Evolutionary conservation across 2,797 vertebrate species (phyloP).

Genomic region (Limnodromus scolopaceus): DNA sequence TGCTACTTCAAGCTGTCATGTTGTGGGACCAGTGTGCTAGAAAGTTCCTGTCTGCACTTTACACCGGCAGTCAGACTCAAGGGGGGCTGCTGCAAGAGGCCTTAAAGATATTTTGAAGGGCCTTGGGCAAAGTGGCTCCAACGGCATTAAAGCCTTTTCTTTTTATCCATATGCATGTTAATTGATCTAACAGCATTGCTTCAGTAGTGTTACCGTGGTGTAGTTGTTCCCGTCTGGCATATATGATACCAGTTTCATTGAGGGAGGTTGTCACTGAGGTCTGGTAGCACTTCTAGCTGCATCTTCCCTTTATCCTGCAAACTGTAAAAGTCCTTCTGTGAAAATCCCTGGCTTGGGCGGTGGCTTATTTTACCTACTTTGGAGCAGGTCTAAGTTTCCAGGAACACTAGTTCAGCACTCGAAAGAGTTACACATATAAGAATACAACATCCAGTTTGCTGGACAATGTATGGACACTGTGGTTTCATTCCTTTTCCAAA

Average conservation of each 20-base stretch:
- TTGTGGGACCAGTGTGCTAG: neutral
- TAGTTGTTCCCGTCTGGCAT: neutral
- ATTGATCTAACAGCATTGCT: neutral
- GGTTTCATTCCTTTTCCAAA: neutral
- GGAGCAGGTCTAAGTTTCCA: neutral
- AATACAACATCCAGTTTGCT: neutral
- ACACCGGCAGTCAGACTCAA: neutral
- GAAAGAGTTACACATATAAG: neutral
- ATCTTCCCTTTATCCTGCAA: neutral
- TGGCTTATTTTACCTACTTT: neutral
- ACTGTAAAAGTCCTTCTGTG: neutral
- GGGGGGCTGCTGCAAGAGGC: neutral
- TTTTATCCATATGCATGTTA: neutral
- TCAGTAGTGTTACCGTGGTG: neutral
- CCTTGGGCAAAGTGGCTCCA: neutral
- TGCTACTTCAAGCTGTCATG: neutral
- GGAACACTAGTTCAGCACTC: neutral
- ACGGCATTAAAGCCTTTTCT: neutral
- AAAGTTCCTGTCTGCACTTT: neutral
- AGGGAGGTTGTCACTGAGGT: neutral
- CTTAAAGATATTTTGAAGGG: neutral
- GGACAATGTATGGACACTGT: neutral
- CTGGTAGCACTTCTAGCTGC: neutral
- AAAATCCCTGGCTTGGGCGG: neutral
- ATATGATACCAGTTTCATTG: neutral